phyloP scores from a whole-genome alignment of 2,113 vertebrate genomes.

The Otocyon megalotis region DNA sequence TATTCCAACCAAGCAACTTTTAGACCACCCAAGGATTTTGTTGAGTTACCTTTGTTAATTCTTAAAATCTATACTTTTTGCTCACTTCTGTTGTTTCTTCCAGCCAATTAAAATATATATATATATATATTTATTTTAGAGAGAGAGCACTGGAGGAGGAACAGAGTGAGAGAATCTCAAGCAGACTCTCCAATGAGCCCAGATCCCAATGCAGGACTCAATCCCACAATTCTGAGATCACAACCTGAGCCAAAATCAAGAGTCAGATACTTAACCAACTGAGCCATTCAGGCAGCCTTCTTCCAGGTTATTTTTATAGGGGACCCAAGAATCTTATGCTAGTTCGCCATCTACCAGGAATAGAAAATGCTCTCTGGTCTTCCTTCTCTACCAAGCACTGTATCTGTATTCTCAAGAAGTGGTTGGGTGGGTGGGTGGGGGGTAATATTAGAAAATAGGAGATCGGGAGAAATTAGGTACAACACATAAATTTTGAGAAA shows the following conservation, averaged over 20 bases:
- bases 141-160: too few species aligned
- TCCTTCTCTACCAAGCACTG: background rate
- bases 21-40: background rate
- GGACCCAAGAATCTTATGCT: background rate
- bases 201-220: background rate
- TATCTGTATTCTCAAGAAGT: background rate
- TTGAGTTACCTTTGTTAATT: constrained; percentile 6
- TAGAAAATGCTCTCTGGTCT: background rate
- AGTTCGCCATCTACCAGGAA: background rate
- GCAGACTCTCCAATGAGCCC: background rate
- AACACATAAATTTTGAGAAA: constrained; percentile 44
- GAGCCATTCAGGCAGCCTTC: background rate
- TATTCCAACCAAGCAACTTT: background rate
- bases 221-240: background rate
- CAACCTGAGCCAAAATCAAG: background rate
- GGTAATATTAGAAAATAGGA: background rate
- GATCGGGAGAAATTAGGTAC: background rate
- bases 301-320: background rate
- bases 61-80: background rate
- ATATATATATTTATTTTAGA: background rate
- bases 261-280: background rate
- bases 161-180: background rate
- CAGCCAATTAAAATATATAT: too few species aligned
- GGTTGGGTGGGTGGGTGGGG: background rate
- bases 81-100: constrained; percentile 15